Evolutionary conservation across 1,140 invertebrate species (phyloP).

Genomic region (Drosophila persimilis): DNA sequence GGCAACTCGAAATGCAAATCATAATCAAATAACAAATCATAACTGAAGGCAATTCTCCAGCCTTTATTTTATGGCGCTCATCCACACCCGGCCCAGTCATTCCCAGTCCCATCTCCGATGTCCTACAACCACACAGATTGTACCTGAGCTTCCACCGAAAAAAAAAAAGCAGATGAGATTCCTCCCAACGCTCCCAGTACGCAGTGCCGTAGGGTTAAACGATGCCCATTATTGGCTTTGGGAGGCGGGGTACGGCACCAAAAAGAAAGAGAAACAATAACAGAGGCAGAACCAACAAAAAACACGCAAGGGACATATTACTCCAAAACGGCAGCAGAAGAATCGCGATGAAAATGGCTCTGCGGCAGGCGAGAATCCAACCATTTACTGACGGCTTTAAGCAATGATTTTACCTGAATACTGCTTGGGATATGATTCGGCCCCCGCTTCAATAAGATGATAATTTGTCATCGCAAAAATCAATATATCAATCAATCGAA

Average conservation of each 20-base stretch:
- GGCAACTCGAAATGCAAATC: conserved; percentile 61
- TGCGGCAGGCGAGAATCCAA: conserved; percentile 31
- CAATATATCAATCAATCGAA: no score
- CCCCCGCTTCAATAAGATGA: no score
- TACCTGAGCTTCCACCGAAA: conserved; percentile 37
- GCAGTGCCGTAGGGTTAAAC: conserved; percentile 51
- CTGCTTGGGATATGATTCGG: no score
- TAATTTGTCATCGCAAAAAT: no score
- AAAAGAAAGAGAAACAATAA: conserved; percentile 14
- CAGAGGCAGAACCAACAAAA: conserved; percentile 34
- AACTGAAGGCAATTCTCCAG: conserved; percentile 46
- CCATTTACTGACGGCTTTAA: conserved; percentile 8
- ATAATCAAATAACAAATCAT: conserved; percentile 74
- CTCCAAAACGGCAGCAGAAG: conserved; percentile 11
- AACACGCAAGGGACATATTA: conserved; percentile 57
- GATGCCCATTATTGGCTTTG: conserved; percentile 69
- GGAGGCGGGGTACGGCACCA: conserved; percentile 12
- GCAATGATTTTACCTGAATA: background rate
- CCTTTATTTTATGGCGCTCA: conserved; percentile 52
- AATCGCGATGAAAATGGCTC: conserved; percentile 38
- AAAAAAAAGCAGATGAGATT: background rate
- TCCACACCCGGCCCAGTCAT: background rate
- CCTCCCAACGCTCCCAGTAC: conserved; percentile 16
- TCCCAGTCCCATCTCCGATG: background rate
- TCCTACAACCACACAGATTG: conserved; percentile 10